Base-by-base conservation (phyloP, 2,888 invertebrate genomes). In the Ornithoptera priamus region DNA sequence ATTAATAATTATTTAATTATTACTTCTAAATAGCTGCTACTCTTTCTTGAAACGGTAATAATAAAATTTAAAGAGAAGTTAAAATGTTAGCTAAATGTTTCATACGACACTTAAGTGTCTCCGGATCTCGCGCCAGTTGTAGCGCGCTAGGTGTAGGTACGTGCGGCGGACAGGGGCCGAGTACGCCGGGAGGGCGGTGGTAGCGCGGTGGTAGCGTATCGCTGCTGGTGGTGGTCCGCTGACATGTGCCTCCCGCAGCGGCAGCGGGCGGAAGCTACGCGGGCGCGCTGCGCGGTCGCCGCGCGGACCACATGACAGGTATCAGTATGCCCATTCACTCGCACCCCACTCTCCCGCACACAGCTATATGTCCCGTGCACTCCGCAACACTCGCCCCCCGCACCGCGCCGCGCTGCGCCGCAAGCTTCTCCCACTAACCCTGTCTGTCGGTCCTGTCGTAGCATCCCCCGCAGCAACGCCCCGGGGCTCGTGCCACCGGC, bases 291-390 rank as follows among this genome's bases (percentile, higher is more conserved):
- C 96, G 96, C 93, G 97, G 97, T 90, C 95, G 96, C 77, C 95
- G 95, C 91, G 94, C 95, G 91, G 94, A 95, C 93, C 93, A 94
- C 93, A 96, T 97, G 96, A 96, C 97, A 96, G 97, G 97, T 97
- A 96, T 95, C 93, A 93, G 67, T 58, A 69, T 63, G 72, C 50
- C 42, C 39, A 4, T 69, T 50, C 72, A 24, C 62, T 24, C 62
- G 42, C 39, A 62, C 53, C 59, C 71, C 71, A 22, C 65, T 36
- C 61, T 62, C 63, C 59, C 30, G 8, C 42, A 7, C 46, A 12
- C 46, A 42, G 17, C 22, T 59, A 0, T 57, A n/a, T 56, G 46
- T 10, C 57, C 30, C 30, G 30, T 30, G 30, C 30, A 4, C 30
- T 5, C 30, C 30, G 30, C 30, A 30, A 30, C 3, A 2, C 30